Evolutionary conservation across 2,113 vertebrate genomes (phyloP).

Genomic region (Phalacrocorax brasilianus): DNA sequence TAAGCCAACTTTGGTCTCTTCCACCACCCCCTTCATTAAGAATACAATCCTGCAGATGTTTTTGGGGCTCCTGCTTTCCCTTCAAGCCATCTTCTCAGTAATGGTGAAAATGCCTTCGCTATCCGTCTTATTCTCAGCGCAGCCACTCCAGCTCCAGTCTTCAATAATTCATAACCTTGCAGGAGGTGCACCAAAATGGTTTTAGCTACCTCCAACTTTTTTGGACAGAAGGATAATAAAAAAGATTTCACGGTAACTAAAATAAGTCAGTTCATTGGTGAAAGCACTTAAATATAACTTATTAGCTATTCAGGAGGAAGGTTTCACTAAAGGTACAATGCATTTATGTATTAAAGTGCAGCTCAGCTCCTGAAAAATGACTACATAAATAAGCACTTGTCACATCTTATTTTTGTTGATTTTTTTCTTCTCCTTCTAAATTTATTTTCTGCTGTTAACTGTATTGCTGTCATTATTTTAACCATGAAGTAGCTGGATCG

Average conservation of each 20-base stretch:
- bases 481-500: background rate
- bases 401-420: conserved; percentile 40
- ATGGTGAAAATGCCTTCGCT: background rate
- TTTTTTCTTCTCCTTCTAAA: background rate
- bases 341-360: conserved; percentile 42
- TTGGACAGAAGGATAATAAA: conserved; percentile 40
- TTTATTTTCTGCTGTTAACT: background rate
- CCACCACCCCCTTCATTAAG: background rate
- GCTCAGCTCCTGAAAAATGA: conserved; percentile 28
- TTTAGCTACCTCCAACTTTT: conserved; percentile 31
- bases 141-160: background rate
- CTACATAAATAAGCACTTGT: conserved; percentile 55
- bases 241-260: conserved; percentile 36
- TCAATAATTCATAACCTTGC: conserved; percentile 41
- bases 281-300: conserved; percentile 53
- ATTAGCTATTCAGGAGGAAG: conserved; percentile 61
- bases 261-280: conserved; percentile 38
- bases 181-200: conserved; percentile 21
- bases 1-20: background rate
- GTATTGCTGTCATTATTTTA: background rate
- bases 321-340: conserved; percentile 48
- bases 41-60: background rate
- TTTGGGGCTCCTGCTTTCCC: background rate
- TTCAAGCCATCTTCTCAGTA: background rate
- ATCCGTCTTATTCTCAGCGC: background rate